These are phyloP conservation scores for Ciconia stormi DNA, from an alignment of 2,113 vertebrate genomes.

Conservation along the genomic window DNA sequence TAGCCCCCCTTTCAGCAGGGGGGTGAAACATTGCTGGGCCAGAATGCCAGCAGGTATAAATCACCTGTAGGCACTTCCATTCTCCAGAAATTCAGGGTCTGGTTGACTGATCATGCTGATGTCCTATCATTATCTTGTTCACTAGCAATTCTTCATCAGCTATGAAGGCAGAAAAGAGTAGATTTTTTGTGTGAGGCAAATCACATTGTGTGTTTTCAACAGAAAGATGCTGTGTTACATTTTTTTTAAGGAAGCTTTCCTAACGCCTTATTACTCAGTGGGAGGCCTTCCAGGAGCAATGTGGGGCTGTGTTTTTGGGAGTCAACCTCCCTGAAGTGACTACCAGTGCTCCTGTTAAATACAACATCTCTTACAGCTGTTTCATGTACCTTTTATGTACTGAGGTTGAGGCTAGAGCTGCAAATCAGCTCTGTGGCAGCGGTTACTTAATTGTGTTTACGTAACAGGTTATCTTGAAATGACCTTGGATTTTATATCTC, in stretches of 20 bases:
- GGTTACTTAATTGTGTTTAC: neutral
- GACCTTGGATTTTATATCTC: neutral
- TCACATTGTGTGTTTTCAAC: neutral
- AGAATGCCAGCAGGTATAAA: neutral
- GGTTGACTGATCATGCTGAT: neutral
- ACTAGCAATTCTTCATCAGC: neutral
- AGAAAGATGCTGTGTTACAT: neutral
- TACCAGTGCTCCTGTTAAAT: neutral
- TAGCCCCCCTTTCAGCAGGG: neutral
- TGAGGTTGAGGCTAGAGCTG: neutral
- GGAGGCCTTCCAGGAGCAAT: neutral
- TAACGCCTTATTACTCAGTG: neutral
- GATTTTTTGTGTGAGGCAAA: neutral
- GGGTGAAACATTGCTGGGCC: neutral
- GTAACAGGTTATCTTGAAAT: neutral
- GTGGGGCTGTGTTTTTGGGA: neutral
- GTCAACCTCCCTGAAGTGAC: neutral
- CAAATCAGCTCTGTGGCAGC: neutral
- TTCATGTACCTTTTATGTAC: neutral
- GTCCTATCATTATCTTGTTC: neutral
- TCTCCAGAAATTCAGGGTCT: neutral
- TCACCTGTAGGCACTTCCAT: neutral
- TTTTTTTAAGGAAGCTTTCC: neutral
- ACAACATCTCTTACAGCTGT: rapidly evolving
- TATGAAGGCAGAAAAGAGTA: neutral